Evolutionary conservation across 2,888 invertebrate species (phyloP), one percentile per base, ranked within the genome.

Genomic region (Nephrotoma guestfalica): DNA sequence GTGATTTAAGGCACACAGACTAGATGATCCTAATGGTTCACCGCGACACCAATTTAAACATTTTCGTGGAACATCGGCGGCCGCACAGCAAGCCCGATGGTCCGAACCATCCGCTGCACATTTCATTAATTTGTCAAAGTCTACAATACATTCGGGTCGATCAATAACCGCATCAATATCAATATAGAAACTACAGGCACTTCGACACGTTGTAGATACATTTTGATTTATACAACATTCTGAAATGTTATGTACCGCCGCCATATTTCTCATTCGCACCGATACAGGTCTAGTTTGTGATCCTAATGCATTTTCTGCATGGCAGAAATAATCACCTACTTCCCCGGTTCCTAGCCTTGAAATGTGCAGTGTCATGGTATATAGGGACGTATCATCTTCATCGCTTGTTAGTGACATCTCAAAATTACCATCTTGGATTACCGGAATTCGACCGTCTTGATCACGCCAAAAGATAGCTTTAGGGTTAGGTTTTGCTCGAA

Each of bases 21-120:
- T 93, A 88, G 94, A 94, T 5, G 93, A 91, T 2, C 93, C 92
- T 43, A 96, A 94, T 0, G 95, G 92, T 87, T 96, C 96, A 0
- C 97, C 97, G 47, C 96, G 94, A 90, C 97, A 97, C 93, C 97
- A 95, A 90, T 97, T 96, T 88, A 97, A 92, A 90, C 97, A 97
- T 88, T 94, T 93, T 47, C 96, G 93, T 0, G 97, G 96, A 0
- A 97, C 96, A 85, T 95, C 95, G 91, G 94, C 94, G 30, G 95
- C 94, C 0, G 95, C 95, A 90, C 97, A 97, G 90, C 97, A 97
- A 88, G 94, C 94, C 83, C 97, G 93, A 91, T 97, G 97, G 90
- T 97, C 97, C 87, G 94, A 95, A 6, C 95, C 95, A 89, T 95
- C 95, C 0, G 97, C 96, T 0, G 96, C 96, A 89, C 97, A 97